phyloP scores from a whole-genome alignment of 2,797 vertebrate genomes.

The Cynodonichthys magdalenae region DNA sequence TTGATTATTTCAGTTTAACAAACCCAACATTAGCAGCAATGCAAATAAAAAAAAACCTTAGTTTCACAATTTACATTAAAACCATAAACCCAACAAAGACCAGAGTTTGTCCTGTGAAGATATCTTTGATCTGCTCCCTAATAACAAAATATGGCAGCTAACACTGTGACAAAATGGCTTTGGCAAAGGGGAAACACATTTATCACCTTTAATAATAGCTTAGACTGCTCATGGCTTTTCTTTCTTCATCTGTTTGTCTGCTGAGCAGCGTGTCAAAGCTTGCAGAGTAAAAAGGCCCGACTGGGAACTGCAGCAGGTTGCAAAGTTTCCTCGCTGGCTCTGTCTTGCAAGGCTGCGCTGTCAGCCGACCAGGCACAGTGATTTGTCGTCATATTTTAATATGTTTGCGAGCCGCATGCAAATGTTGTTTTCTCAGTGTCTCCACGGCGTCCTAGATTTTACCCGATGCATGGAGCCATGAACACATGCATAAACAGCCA shows the following conservation, averaged over 20 bases:
- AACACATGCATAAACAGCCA: slow-evolving; percentile 31
- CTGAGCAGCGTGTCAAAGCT: slow-evolving; percentile 66
- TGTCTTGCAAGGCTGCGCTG: slow-evolving; percentile 55
- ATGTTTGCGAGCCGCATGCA: slow-evolving; percentile 76
- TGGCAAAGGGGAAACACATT: slow-evolving; percentile 62
- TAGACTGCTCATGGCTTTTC: slow-evolving; percentile 50
- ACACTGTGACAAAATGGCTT: slow-evolving; percentile 55
- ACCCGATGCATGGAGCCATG: slow-evolving; percentile 25
- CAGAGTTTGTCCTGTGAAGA: slow-evolving; percentile 52
- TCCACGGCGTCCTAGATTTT: slow-evolving; percentile 64
- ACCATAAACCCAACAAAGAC: slow-evolving; percentile 62
- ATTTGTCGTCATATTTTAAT: slow-evolving; percentile 84
- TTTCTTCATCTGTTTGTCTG: slow-evolving; percentile 68
- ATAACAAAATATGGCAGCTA: slow-evolving; percentile 43
- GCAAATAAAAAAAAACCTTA: slow-evolving; percentile 45
- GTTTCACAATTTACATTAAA: slow-evolving; percentile 76
- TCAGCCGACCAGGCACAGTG: slow-evolving; percentile 69
- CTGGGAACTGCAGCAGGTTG: slow-evolving; percentile 62
- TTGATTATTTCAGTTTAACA: slow-evolving; percentile 24
- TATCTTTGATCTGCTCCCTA: slow-evolving; percentile 48
- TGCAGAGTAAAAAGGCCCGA: slow-evolving; percentile 61
- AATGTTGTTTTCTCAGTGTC: slow-evolving; percentile 65
- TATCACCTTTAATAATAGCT: slow-evolving; percentile 75
- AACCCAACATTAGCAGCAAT: slow-evolving; percentile 20
- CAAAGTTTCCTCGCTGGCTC: slow-evolving; percentile 63